Evolutionary conservation across 2,113 vertebrate species (phyloP).

Genomic region (Phyllopteryx taeniolatus): DNA sequence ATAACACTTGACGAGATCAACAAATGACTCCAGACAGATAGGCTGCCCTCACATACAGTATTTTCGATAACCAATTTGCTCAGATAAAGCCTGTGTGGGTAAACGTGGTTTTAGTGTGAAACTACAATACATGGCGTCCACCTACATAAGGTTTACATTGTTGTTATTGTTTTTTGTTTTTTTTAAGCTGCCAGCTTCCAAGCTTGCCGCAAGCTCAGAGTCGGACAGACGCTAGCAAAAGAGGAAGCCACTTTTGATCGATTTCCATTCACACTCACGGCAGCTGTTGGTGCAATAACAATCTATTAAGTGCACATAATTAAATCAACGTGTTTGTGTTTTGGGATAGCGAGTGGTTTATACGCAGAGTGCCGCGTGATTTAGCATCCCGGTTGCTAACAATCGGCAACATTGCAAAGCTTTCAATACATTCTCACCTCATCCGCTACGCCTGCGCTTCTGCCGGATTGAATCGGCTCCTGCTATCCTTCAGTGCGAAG

Average conservation of each 20-base stretch:
- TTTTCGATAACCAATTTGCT: too few species aligned
- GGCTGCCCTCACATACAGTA: neutral
- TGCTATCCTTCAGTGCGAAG: constrained; percentile 4
- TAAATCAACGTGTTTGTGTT: neutral
- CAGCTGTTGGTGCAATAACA: neutral
- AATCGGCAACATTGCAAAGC: constrained; percentile 56
- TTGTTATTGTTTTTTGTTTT: too few species aligned
- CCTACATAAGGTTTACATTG: neutral
- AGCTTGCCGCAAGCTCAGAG: neutral
- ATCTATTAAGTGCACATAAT: neutral
- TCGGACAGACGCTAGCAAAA: neutral
- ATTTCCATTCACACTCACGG: neutral
- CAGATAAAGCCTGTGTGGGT: neutral
- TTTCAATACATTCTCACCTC: constrained; percentile 63
- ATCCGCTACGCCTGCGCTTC: constrained; percentile 35
- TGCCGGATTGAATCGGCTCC: neutral
- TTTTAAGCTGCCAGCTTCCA: too few species aligned
- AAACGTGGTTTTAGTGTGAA: neutral
- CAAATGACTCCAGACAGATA: neutral
- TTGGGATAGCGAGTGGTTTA: neutral
- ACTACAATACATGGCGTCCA: neutral
- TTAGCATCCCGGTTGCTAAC: constrained; percentile 14
- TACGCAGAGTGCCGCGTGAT: neutral
- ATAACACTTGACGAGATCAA: neutral
- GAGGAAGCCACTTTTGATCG: neutral